Conservation (phyloP, 2,113 vertebrate species). For the Siniperca chuatsi region DNA sequence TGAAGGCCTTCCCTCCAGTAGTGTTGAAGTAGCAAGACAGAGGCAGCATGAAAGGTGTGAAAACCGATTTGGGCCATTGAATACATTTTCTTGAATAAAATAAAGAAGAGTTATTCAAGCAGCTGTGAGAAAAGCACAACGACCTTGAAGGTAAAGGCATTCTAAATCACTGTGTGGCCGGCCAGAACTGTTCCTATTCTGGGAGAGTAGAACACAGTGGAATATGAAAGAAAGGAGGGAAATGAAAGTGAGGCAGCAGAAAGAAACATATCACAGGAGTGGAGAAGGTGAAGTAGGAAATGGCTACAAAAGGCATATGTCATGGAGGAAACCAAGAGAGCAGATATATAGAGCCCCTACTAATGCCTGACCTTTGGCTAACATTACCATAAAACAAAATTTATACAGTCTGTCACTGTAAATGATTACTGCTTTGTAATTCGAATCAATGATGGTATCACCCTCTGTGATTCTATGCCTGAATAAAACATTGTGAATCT, state of each 20-base stretch:
- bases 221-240: constrained; percentile 42
- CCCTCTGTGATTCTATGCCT: constrained; percentile 17
- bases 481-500: constrained; percentile 38
- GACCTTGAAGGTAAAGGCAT: constrained; percentile 36
- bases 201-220: constrained; percentile 30
- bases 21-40: not conserved
- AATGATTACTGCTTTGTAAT: constrained; percentile 32
- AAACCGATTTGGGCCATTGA: not conserved
- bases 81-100: constrained; percentile 26
- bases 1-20: constrained; percentile 15
- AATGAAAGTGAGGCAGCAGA: constrained; percentile 42
- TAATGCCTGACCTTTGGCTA: constrained; percentile 49
- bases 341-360: constrained; percentile 15
- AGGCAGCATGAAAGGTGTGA: constrained; percentile 20
- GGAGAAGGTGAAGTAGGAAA: constrained; percentile 1
- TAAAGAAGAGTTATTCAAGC: constrained; percentile 14
- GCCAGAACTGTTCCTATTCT: constrained; percentile 42
- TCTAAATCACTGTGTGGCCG: constrained; percentile 26
- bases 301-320: constrained; percentile 32
- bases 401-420: constrained; percentile 30
- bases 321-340: constrained; percentile 5
- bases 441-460: constrained; percentile 27
- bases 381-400: constrained; percentile 52
- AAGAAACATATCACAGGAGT: constrained; percentile 44
- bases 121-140: constrained; percentile 27